These are phyloP conservation scores for Hymenochirus boettgeri DNA, from an alignment of 2,113 vertebrate genomes.

Conservation along the genomic window DNA sequence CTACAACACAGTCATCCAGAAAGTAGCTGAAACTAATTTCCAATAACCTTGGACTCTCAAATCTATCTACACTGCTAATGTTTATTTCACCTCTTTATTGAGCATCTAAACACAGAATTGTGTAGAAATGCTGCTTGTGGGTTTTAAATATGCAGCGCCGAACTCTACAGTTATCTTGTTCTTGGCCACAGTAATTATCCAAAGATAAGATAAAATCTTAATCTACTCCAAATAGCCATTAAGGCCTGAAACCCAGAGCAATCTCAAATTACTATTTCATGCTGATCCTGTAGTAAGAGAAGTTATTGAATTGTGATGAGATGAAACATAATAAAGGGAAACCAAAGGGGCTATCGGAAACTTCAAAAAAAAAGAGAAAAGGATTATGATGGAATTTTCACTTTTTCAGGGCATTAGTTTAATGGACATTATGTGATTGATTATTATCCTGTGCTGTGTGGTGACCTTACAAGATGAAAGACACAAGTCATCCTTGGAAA, in stretches of 20 bases:
- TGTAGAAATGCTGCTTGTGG: slow-evolving; percentile 23
- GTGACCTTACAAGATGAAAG: slow-evolving; percentile 29
- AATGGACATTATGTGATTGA: slow-evolving; percentile 14
- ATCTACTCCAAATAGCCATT: slow-evolving; percentile 41
- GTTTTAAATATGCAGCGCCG: slow-evolving; percentile 39
- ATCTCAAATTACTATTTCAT: slow-evolving; percentile 42
- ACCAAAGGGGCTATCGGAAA: slow-evolving; percentile 6
- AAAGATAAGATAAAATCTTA: slow-evolving; percentile 42
- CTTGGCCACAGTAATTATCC: slow-evolving; percentile 36
- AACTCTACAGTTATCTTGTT: slow-evolving; percentile 40
- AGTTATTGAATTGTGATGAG: slow-evolving; percentile 37
- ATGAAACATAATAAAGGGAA: slow-evolving; percentile 36
- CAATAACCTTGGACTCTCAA: slow-evolving; percentile 25
- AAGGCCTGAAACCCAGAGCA: slow-evolving; percentile 40
- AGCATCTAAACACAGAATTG: slow-evolving; percentile 21
- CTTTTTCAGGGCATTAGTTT: slow-evolving; percentile 17
- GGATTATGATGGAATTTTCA: slow-evolving; percentile 9
- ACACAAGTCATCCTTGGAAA: slow-evolving; percentile 3
- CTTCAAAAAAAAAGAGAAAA: slow-evolving; percentile 17
- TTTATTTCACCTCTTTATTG: slow-evolving; percentile 37
- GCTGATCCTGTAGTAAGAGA: slow-evolving; percentile 36
- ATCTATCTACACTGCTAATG: slow-evolving; percentile 28
- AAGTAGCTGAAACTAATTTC: too few relatives aligned
- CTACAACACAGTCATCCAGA: too few relatives aligned
- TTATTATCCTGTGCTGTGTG: neutral